A percentile compares a stretch with the other conserved stretches of the same genome.
Conservation (phyloP, 2,113 vertebrate genomes). For the Gopherus flavomarginatus region DNA sequence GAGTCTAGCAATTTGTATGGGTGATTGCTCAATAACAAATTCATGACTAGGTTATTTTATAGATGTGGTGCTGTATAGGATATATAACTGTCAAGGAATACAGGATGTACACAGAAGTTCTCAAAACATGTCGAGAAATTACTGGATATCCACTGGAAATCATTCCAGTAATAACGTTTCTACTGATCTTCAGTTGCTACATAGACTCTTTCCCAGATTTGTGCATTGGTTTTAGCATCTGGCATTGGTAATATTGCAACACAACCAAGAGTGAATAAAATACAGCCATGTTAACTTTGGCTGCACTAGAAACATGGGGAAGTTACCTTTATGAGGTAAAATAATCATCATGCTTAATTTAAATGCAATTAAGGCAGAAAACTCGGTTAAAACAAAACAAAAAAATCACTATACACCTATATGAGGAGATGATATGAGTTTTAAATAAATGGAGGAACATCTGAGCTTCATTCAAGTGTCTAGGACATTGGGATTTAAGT, state of each 20-base stretch:
- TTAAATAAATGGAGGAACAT: background rate
- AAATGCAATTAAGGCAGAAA: background rate
- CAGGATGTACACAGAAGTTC: background rate
- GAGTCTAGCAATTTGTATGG: too few relatives aligned
- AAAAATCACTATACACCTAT: background rate
- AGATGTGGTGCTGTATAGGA: background rate
- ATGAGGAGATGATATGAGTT: background rate
- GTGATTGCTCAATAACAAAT: accelerated
- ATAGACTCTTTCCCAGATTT: background rate
- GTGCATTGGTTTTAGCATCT: background rate
- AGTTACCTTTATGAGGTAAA: background rate
- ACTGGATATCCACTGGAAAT: background rate
- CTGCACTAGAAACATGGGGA: background rate
- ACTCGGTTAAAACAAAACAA: background rate
- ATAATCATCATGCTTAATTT: background rate
- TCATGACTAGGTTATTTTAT: background rate
- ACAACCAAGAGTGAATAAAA: background rate
- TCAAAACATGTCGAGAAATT: background rate
- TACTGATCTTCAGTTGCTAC: background rate
- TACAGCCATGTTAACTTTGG: background rate
- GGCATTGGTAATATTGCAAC: background rate
- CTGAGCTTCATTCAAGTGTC: background rate
- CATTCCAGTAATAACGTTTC: background rate
- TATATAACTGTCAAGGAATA: background rate
- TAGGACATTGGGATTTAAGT: background rate